Percentiles rank a stretch among this genome's conserved stretches.
Evolutionary conservation across 2,797 vertebrate genomes (phyloP).

Genomic region (Channallabes apus): DNA sequence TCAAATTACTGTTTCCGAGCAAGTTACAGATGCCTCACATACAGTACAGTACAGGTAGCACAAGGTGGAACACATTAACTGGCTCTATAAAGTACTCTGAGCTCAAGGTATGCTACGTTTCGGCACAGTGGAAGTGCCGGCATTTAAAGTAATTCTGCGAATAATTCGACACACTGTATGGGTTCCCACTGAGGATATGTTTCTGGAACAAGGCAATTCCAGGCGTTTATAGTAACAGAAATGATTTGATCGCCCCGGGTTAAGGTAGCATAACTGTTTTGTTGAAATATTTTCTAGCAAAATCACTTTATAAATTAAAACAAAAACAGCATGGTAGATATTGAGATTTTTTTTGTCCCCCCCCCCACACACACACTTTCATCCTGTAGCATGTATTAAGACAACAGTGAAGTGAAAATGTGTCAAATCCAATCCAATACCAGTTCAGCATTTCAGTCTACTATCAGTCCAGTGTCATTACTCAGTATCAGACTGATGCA

Average conservation of each 20-base stretch:
- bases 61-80: background rate
- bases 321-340: background rate
- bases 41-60: background rate
- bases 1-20: conserved; percentile 16
- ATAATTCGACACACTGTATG: conserved; percentile 10
- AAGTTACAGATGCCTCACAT: background rate
- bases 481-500: background rate
- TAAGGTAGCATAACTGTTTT: background rate
- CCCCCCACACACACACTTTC: background rate
- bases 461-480: background rate
- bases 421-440: background rate
- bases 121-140: background rate
- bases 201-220: conserved; percentile 16
- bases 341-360: background rate
- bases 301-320: conserved; percentile 12
- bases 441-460: background rate
- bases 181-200: background rate
- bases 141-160: conserved; percentile 4
- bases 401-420: background rate
- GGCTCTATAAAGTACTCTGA: conserved; percentile 9
- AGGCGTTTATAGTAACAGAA: background rate
- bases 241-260: background rate
- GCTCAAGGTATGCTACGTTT: conserved; percentile 10
- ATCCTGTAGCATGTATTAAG: background rate
- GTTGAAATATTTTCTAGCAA: background rate